Evolutionary conservation across 2,797 vertebrate species (phyloP).

Genomic region (Argya squamiceps): DNA sequence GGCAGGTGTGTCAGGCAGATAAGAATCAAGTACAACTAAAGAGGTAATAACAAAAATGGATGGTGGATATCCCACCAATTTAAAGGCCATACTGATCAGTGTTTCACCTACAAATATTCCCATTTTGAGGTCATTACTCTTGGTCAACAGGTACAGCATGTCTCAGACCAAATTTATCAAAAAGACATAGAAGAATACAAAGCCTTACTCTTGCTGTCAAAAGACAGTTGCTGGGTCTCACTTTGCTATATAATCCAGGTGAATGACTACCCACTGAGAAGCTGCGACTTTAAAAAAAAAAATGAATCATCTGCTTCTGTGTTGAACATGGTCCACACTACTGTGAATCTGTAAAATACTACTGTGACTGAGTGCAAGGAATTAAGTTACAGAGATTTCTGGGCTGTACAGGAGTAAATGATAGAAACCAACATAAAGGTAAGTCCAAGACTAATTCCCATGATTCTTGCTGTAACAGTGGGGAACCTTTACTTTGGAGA

Average conservation of each 20-base stretch:
- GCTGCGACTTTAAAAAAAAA: neutral
- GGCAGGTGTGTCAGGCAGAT: neutral
- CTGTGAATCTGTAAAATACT: neutral
- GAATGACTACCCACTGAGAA: neutral
- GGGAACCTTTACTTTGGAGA: neutral
- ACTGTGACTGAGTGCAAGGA: neutral
- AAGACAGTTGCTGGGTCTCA: neutral
- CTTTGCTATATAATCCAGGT: neutral
- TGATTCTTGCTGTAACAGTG: neutral
- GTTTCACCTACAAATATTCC: neutral
- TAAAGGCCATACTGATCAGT: neutral
- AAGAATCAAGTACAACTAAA: neutral
- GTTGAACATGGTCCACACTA: neutral
- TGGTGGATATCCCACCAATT: neutral
- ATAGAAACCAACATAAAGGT: neutral
- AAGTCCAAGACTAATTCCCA: neutral
- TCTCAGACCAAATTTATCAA: neutral
- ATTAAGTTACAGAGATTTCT: neutral
- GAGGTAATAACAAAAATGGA: neutral
- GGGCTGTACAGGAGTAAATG: neutral
- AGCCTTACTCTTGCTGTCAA: neutral
- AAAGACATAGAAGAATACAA: neutral
- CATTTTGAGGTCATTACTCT: neutral
- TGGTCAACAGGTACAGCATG: neutral
- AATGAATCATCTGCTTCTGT: neutral